Evolutionary conservation across 2,113 vertebrate species (phyloP).

Genomic region (Xiphophorus hellerii): DNA sequence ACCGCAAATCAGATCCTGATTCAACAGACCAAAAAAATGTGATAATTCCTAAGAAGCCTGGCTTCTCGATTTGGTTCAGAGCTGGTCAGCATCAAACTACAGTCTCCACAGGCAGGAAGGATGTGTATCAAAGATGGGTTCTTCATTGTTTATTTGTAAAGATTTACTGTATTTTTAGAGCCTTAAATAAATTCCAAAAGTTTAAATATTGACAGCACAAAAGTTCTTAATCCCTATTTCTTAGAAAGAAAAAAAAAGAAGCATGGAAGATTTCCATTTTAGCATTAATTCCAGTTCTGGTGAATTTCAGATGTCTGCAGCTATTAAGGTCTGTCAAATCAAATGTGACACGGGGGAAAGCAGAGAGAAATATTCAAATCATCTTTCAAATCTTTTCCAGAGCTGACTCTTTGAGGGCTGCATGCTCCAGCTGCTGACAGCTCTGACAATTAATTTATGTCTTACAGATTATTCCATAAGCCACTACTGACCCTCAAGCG

Average conservation of each 20-base stretch:
- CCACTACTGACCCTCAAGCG: constrained; percentile 38
- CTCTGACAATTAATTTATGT: constrained; percentile 79
- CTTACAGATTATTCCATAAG: constrained; percentile 73
- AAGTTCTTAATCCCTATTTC: constrained; percentile 66
- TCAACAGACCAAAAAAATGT: too few relatives aligned
- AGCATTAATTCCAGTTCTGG: constrained; percentile 68
- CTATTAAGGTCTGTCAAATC: constrained; percentile 80
- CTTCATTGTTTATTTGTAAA: neutral
- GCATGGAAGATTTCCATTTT: constrained; percentile 68
- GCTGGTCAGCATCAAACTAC: too few relatives aligned
- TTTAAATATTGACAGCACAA: constrained; percentile 60
- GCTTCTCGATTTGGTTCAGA: too few relatives aligned
- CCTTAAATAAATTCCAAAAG: constrained; percentile 47
- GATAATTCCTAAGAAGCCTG: too few relatives aligned
- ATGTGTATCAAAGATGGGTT: constrained; percentile 34
- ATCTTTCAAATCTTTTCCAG: constrained; percentile 70
- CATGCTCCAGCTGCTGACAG: constrained; percentile 57
- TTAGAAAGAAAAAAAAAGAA: constrained; percentile 44
- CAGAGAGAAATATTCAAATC: constrained; percentile 77
- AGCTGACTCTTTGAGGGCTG: constrained; percentile 48
- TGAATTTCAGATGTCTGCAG: constrained; percentile 68
- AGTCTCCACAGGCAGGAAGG: constrained; percentile 41
- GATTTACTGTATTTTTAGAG: constrained; percentile 2
- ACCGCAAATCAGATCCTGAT: too few relatives aligned
- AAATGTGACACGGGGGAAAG: constrained; percentile 66